A percentile compares a stretch with the other conserved stretches of the same genome.
Evolutionary conservation across 2,888 invertebrate genomes (phyloP).

Genomic region (Gonocerus acuteangulatus): DNA sequence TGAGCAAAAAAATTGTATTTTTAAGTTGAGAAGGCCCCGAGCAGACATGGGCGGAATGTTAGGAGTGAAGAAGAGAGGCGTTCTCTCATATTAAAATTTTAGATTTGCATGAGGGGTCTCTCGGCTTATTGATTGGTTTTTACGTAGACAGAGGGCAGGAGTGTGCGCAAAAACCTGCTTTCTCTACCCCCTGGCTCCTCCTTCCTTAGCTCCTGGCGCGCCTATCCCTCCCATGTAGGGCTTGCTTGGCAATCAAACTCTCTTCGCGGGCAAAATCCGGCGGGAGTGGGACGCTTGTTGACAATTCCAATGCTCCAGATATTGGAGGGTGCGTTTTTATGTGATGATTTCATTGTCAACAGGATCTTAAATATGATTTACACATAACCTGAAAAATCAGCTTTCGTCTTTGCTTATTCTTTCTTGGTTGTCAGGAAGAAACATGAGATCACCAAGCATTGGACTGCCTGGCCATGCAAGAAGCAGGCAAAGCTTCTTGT

Average conservation of each 20-base stretch:
- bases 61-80: not conserved
- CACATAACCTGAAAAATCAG: no score
- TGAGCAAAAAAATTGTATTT: not conserved
- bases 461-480: no score
- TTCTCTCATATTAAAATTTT: conserved; percentile 16
- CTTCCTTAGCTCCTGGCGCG: not conserved
- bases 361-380: no score
- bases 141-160: conserved; percentile 2
- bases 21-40: not conserved
- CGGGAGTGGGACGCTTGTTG: no score
- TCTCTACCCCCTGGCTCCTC: conserved; percentile 1
- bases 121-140: conserved; percentile 28
- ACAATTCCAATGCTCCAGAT: no score
- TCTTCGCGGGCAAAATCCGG: not conserved
- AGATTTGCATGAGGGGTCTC: conserved; percentile 26
- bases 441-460: no score
- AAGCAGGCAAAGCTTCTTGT: no score
- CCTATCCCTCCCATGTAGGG: not conserved
- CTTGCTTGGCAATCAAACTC: not conserved
- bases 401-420: no score
- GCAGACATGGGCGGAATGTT: no score
- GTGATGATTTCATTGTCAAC: no score
- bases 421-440: no score
- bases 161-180: not conserved
- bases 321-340: no score